Percentiles rank a stretch among this genome's conserved stretches.
These are phyloP conservation scores for Metaphire vulgaris DNA, from an alignment of 1,140 invertebrate genomes.

Conservation along the genomic window DNA sequence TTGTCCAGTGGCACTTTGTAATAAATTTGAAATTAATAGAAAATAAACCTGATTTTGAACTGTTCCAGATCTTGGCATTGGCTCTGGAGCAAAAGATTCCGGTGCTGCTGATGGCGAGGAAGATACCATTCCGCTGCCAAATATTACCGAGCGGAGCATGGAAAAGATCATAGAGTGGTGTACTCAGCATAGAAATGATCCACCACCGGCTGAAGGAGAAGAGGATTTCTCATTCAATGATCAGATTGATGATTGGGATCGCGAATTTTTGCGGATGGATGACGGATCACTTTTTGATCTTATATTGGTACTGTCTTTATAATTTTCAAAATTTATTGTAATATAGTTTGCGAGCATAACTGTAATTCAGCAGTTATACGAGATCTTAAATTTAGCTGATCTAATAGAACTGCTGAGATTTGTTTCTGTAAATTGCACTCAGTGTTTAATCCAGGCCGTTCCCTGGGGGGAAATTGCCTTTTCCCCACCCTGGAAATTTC, in stretches of 20 bases:
- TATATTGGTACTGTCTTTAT: neutral
- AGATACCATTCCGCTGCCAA: neutral
- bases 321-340: no score
- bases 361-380: no score
- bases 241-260: neutral
- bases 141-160: neutral
- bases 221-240: neutral
- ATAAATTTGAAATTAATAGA: no score
- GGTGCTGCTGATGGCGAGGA: neutral
- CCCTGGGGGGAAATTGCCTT: no score
- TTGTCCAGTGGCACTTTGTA: no score
- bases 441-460: no score
- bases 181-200: neutral
- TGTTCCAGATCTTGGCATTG: neutral
- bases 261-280: neutral
- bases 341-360: no score
- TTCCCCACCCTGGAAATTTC: no score
- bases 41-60: no score
- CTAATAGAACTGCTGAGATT: no score
- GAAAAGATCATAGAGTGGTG: neutral
- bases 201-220: neutral
- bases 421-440: no score
- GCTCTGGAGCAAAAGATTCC: neutral
- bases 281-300: conserved; percentile 1
- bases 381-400: no score